Conservation (phyloP, 2,888 invertebrate genomes). For the Synanthedon tipuliformis region DNA sequence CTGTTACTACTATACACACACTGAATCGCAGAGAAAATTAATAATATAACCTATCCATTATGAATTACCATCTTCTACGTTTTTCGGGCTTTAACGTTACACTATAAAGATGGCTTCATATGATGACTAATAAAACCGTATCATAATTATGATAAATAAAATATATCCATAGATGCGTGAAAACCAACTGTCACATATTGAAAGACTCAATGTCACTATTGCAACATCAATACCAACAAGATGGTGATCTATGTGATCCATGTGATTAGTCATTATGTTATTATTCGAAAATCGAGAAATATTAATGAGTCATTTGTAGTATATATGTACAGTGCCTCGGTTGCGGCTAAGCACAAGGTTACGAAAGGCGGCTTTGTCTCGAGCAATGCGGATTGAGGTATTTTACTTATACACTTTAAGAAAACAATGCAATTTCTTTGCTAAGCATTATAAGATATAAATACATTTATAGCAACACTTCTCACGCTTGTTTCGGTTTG, state of each 20-base stretch:
- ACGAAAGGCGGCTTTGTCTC: conserved; percentile 13
- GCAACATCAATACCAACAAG: background rate
- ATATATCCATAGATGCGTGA: background rate
- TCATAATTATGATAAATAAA: too few relatives aligned
- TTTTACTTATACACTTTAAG: background rate
- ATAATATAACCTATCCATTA: too few relatives aligned
- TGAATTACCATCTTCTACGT: too few relatives aligned
- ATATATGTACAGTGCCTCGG: background rate
- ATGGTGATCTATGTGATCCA: background rate
- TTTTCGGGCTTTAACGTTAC: too few relatives aligned
- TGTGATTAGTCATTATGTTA: background rate
- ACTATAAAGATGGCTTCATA: too few relatives aligned
- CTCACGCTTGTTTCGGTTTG: too few relatives aligned
- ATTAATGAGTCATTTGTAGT: conserved; percentile 6
- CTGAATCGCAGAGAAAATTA: too few relatives aligned
- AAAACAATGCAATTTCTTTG: too few relatives aligned
- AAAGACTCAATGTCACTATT: background rate
- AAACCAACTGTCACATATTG: background rate
- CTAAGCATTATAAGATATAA: too few relatives aligned
- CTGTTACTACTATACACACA: too few relatives aligned
- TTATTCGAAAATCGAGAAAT: conserved; percentile 4
- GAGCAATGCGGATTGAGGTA: conserved; percentile 4
- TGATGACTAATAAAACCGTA: too few relatives aligned
- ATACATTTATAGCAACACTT: too few relatives aligned
- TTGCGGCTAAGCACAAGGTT: conserved; percentile 18